phyloP scores from a whole-genome alignment of 1,140 invertebrate genomes.

The Diorhabda sublineata region DNA sequence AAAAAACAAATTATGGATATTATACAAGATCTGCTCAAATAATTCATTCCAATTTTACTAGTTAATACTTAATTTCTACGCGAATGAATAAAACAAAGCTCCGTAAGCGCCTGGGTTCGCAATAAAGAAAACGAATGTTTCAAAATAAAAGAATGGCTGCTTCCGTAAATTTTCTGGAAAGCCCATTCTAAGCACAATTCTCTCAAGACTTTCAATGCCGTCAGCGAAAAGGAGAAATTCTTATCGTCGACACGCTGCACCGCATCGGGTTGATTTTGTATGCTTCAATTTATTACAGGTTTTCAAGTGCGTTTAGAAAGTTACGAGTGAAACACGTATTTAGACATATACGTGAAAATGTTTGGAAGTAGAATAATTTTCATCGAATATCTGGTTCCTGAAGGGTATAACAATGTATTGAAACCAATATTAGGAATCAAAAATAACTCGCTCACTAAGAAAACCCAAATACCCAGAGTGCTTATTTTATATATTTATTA shows the following conservation, averaged over 20 bases:
- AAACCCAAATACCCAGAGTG: too few relatives aligned
- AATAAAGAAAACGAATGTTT: constrained; percentile 15
- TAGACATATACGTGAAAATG: too few relatives aligned
- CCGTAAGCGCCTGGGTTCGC: constrained; percentile 3
- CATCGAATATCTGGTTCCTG: too few relatives aligned
- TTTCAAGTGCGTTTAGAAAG: neutral
- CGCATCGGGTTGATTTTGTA: neutral
- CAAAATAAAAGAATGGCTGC: constrained; percentile 11
- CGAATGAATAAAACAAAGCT: constrained; percentile 14
- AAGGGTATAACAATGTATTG: too few relatives aligned
- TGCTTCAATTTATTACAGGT: neutral
- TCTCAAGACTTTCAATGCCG: constrained; percentile 9
- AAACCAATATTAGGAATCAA: too few relatives aligned
- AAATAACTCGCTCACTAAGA: too few relatives aligned
- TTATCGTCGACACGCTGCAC: constrained; percentile 7
- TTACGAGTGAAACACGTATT: too few relatives aligned
- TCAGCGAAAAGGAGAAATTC: constrained; percentile 12
- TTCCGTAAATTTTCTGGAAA: constrained; percentile 20
- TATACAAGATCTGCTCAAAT: neutral
- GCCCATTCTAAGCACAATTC: constrained; percentile 18
- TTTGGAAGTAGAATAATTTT: too few relatives aligned
- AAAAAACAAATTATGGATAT: neutral
- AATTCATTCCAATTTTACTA: neutral
- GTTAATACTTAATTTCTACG: constrained; percentile 12
- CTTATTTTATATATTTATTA: too few relatives aligned